Evolutionary conservation across 2,113 vertebrate genomes (phyloP).

Genomic region (Zosterops hypoxanthus): DNA sequence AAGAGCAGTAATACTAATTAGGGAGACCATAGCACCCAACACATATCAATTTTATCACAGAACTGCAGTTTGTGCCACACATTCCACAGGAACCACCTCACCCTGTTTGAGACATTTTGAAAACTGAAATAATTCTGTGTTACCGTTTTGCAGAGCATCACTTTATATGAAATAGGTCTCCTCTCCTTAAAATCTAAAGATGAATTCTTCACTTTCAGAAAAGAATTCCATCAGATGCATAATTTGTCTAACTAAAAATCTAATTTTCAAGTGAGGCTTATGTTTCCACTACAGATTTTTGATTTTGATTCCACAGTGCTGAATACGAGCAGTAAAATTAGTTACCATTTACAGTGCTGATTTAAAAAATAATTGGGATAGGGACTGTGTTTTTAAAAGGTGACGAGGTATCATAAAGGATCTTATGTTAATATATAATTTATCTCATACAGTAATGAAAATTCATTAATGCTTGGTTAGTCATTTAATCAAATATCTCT

Average conservation of each 20-base stretch:
- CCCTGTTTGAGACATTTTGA: neutral
- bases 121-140: neutral
- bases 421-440: neutral
- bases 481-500: neutral
- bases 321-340: neutral
- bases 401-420: neutral
- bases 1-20: slow-evolving; percentile 45
- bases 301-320: neutral
- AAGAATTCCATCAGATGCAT: neutral
- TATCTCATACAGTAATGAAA: neutral
- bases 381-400: neutral
- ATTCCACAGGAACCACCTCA: neutral
- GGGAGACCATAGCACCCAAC: neutral
- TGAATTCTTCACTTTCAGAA: neutral
- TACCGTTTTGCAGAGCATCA: accelerated
- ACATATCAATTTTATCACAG: neutral
- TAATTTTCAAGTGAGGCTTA: neutral
- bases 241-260: neutral
- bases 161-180: neutral
- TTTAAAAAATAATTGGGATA: neutral
- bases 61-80: neutral
- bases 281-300: neutral
- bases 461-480: neutral
- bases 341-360: neutral
- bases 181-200: neutral